These are phyloP conservation scores for Dyspetes luteomarginatus DNA, from an alignment of 2,888 invertebrate genomes.

Conservation along the genomic window DNA sequence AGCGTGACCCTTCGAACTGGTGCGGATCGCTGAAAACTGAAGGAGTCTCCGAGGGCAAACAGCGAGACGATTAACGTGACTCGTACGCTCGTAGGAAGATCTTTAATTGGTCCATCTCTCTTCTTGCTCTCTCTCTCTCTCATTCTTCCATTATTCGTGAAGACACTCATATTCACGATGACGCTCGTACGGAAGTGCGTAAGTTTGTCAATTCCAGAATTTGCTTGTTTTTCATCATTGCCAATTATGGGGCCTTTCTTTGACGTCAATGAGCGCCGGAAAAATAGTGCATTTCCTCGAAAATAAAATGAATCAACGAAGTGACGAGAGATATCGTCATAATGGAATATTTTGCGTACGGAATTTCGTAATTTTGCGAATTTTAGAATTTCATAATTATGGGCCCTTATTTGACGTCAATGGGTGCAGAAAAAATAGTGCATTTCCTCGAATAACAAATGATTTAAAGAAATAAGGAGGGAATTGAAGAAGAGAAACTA, in stretches of 20 bases:
- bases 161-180: slow-evolving; percentile 7
- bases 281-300: background rate
- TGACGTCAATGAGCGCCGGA: slow-evolving; percentile 28
- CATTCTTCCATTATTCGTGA: background rate
- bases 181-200: slow-evolving; percentile 48
- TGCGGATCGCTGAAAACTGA: slow-evolving; percentile 47
- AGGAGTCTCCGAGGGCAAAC: slow-evolving; percentile 13
- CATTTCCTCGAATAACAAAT: too few species aligned
- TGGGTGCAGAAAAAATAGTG: too few species aligned
- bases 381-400: too few species aligned
- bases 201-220: slow-evolving; percentile 42
- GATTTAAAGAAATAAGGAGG: too few species aligned
- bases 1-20: slow-evolving; percentile 45
- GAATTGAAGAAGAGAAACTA: too few species aligned
- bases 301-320: background rate
- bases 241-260: background rate
- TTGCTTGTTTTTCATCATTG: slow-evolving; percentile 5
- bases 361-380: too few species aligned
- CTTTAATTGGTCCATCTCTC: slow-evolving; percentile 43
- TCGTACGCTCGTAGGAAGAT: slow-evolving; percentile 48
- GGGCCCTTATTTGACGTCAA: too few species aligned
- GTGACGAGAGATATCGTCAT: background rate
- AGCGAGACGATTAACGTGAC: slow-evolving; percentile 53
- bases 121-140: background rate
- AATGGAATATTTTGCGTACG: too few species aligned